A percentile compares a stretch with the other conserved stretches of the same genome.
These are phyloP conservation scores for Trachymyrmex cornetzi DNA, from an alignment of 1,140 invertebrate species.

Conservation along the genomic window DNA sequence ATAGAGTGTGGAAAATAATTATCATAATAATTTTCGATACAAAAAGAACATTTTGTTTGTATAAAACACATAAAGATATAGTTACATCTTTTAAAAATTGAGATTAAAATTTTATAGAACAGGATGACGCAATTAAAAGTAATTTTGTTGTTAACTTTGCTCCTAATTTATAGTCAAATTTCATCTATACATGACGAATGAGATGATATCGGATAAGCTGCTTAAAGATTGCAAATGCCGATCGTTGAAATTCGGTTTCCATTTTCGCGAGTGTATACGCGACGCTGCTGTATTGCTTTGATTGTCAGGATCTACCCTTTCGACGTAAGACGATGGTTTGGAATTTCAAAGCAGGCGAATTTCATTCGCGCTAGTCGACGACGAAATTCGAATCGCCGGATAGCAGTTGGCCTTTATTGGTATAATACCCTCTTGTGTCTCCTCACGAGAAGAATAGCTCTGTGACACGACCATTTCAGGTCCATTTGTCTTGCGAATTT, in stretches of 20 bases:
- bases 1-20: neutral
- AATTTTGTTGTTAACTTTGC: neutral
- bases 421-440: constrained; percentile 42
- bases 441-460: constrained; percentile 8
- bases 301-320: constrained; percentile 48
- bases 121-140: neutral
- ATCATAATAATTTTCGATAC: neutral
- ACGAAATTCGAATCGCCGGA: constrained; percentile 74
- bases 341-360: constrained; percentile 80
- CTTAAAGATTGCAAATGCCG: constrained; percentile 12
- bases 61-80: neutral
- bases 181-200: neutral
- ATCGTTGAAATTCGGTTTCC: constrained; percentile 56
- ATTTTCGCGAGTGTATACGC: neutral
- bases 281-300: constrained; percentile 59
- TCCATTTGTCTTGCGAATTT: constrained; percentile 16
- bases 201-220: neutral
- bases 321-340: constrained; percentile 64
- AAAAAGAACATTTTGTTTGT: no score
- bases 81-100: neutral
- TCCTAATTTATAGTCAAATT: neutral
- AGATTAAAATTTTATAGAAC: neutral
- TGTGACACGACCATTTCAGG: constrained; percentile 9
- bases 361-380: constrained; percentile 75
- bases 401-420: constrained; percentile 74